A percentile compares a stretch with the other conserved stretches of the same genome.
Evolutionary conservation across 2,113 vertebrate species (phyloP).

Genomic region (Thomomys bottae): DNA sequence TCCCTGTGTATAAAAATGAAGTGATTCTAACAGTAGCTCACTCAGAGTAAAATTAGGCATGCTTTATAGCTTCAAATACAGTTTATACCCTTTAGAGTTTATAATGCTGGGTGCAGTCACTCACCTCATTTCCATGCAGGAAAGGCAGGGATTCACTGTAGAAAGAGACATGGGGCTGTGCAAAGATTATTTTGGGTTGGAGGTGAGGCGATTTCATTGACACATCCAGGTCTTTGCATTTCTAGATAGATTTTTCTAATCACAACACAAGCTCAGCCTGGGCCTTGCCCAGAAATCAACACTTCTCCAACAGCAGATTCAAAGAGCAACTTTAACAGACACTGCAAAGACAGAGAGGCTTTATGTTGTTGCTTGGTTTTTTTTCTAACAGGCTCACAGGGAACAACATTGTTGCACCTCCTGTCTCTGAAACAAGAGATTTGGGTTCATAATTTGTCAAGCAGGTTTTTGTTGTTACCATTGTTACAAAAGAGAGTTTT

Average conservation of each 20-base stretch:
- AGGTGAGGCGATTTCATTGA: neutral
- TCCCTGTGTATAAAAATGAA: conserved; percentile 19
- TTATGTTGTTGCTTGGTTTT: neutral
- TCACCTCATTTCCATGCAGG: neutral
- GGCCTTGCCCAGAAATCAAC: neutral
- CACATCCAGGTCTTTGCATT: neutral
- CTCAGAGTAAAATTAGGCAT: neutral
- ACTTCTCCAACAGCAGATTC: neutral
- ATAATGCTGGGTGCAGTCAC: neutral
- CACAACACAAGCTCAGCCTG: neutral
- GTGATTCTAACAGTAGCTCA: conserved; percentile 55
- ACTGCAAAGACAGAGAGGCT: neutral
- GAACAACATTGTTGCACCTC: conserved; percentile 18
- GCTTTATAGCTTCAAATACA: neutral
- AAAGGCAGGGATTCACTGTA: neutral
- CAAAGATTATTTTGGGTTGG: neutral
- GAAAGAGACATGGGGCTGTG: conserved; percentile 5
- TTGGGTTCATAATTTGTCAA: conserved; percentile 1
- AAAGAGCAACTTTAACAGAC: neutral
- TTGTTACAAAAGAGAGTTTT: neutral
- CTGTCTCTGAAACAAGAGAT: conserved; percentile 12
- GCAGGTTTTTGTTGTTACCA: neutral
- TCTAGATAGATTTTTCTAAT: neutral
- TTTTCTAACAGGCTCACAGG: neutral
- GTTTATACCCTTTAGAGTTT: neutral